Base-by-base conservation (phyloP, 92 coral and sea anemone genomes). In the Heliopora coerulea region DNA sequence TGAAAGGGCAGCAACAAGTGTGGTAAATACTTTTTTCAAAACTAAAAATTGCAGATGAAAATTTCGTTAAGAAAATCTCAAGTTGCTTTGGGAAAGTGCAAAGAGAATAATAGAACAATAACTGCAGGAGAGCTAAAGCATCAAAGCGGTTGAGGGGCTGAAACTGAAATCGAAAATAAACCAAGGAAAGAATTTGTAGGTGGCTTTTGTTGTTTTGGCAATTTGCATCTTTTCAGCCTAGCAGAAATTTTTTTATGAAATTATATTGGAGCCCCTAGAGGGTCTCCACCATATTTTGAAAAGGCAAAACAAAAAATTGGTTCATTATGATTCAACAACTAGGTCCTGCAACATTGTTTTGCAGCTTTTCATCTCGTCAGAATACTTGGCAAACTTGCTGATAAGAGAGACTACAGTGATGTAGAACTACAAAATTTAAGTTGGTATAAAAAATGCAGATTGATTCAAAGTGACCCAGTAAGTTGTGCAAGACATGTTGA, bases 401-500 rank as follows among this genome's bases (percentile, higher is more conserved):
- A 78, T 35, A 33, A 78, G 8, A 66, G 34, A 56, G 49, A 66
- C 21, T 78, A 66, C 48, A 66, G 24, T 56, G 76, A 78, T 41
- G 76, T 41, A 1, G 69, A 78, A 56, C 14, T 78, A 7, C 14
- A 56, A 2, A 78, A 78, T 26, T 20, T 78, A 33, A 37, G 33
- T 0, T 78, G 77, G 76, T 33, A 78, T 5, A 44, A 78, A 65
- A 78, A 56, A 30, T 66, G 75, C 30, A 17, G 73, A 50, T 23
- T 77, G 30, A 77, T 77, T 8, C 74, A 78, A 59, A 50, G 79
- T 54, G 87, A 83, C 27, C 87, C 87, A 33, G 87, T 86, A 5
- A 82, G 87, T 0, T 86, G 84, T 86, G 81, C 84, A 19, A 25
- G 87, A 25, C 89, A 86, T 46, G 82, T 86, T 67, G 90, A 86